Conservation (phyloP, 2,113 vertebrate genomes). For the Heterotis niloticus region DNA sequence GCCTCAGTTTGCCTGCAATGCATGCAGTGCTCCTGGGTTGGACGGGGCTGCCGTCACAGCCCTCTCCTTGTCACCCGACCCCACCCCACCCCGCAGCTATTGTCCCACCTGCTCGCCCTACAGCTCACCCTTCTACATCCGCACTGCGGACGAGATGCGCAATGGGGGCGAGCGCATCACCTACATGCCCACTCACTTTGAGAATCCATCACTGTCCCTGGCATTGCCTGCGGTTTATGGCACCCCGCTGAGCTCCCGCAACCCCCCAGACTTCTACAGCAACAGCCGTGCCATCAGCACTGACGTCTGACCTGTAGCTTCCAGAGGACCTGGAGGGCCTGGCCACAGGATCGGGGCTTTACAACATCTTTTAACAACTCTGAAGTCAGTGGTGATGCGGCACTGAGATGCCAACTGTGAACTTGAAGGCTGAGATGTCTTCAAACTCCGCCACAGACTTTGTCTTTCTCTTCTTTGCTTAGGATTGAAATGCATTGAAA, state of each 20-base stretch:
- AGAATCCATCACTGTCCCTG: slow-evolving; percentile 75
- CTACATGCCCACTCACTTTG: slow-evolving; percentile 75
- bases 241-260: slow-evolving; percentile 71
- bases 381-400: neutral
- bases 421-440: neutral
- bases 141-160: slow-evolving; percentile 76
- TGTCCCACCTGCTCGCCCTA: slow-evolving; percentile 84
- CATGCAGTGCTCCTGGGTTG: slow-evolving; percentile 73
- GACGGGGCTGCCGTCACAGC: slow-evolving; percentile 66
- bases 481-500: slow-evolving; percentile 4
- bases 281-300: slow-evolving; percentile 88
- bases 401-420: neutral
- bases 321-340: slow-evolving; percentile 2
- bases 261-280: slow-evolving; percentile 70
- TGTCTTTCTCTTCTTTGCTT: neutral
- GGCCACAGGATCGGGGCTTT: neutral
- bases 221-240: slow-evolving; percentile 68
- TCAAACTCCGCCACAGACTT: neutral
- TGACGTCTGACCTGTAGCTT: slow-evolving; percentile 71
- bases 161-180: slow-evolving; percentile 83
- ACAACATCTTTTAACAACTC: neutral
- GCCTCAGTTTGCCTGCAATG: slow-evolving; percentile 77
- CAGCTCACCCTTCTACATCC: slow-evolving; percentile 83
- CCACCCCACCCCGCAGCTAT: slow-evolving; percentile 52
- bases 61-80: slow-evolving; percentile 55